Base-by-base conservation (phyloP, 2,113 vertebrate genomes). In the Melanerpes formicivorus region DNA sequence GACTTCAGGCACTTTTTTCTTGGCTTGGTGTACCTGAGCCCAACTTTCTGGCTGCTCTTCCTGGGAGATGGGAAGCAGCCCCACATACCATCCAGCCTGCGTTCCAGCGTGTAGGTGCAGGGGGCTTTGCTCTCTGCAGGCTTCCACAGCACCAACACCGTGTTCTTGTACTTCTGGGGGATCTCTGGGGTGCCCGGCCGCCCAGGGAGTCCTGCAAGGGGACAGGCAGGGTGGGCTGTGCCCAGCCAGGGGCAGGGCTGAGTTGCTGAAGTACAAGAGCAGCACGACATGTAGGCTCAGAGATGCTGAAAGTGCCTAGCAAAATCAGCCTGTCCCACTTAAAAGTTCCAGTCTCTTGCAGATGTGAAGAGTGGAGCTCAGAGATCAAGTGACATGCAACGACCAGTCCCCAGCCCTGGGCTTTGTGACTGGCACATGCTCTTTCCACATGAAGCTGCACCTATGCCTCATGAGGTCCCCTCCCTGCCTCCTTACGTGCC, bases 111-210 rank as follows among this genome's bases (percentile, higher is more conserved):
- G 96, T 99, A 99, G 2, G 99, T 99, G 95, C 99, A 99, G 4
- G 99, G 99, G 6, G 99, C 99, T 93, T 97, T 97, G 34, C 98
- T 98, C 75, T 99, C 98, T 1, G 98, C 98, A 0, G 99, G 98
- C 85, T 99, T 99, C 99, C 99, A 99, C 44, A 99, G 89, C 62
- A 99, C 98, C 96, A 99, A 94, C 2, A 99, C 99, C 0, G 99
- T 99, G 97, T 99, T 99, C 94, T 98, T 98, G 95, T 99, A 99
- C 93, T 98, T 99, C 95, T 99, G 99, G 52, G 99, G 98, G 80
- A 99, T 98, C 96, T 99, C 99, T 0, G 99, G 99, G 10, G 99
- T 99, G 18, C 98, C 98, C 2, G 99, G 98, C 63, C 98, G 97
- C 82, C 98, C 98, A 3, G 99, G 99, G 32, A 99, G 95, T 37